A percentile compares a stretch with the other conserved stretches of the same genome.
Conservation (phyloP, 92 coral and sea anemone species). For the Chrysogorgia sp. region DNA sequence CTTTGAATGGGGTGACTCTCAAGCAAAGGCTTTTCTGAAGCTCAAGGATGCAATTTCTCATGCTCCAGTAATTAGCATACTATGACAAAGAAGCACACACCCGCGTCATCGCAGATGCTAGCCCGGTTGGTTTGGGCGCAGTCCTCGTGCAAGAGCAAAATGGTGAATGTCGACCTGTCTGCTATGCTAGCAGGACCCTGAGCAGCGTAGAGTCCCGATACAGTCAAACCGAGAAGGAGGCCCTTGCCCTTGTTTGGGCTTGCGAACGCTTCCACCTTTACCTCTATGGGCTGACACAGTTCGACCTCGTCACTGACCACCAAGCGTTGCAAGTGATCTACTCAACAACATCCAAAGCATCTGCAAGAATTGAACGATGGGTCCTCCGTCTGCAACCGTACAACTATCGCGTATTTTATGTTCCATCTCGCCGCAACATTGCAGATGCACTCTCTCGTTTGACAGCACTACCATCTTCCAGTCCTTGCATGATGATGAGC, state of each 20-base stretch:
- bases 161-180: slow-evolving; percentile 47
- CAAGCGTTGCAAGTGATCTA: slow-evolving; percentile 53
- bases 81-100: slow-evolving; percentile 22
- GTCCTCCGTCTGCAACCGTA: slow-evolving; percentile 54
- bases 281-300: slow-evolving; percentile 53
- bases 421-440: slow-evolving; percentile 47
- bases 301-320: slow-evolving; percentile 61
- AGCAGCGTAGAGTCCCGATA: slow-evolving; percentile 46
- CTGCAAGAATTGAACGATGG: slow-evolving; percentile 57
- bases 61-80: slow-evolving; percentile 36
- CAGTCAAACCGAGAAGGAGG: slow-evolving; percentile 63
- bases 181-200: slow-evolving; percentile 58
- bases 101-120: slow-evolving; percentile 64
- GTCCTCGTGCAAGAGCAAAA: slow-evolving; percentile 56
- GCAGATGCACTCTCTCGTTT: slow-evolving; percentile 50
- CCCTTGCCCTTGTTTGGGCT: slow-evolving; percentile 53
- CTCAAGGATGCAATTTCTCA: slow-evolving; percentile 21
- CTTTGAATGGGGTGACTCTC: not conserved
- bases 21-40: slow-evolving; percentile 9
- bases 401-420: slow-evolving; percentile 41
- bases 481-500: slow-evolving; percentile 37
- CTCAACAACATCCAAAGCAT: slow-evolving; percentile 50
- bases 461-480: slow-evolving; percentile 40
- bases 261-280: slow-evolving; percentile 57
- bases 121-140: slow-evolving; percentile 63